Evolutionary conservation across 1,140 invertebrate genomes (phyloP), one percentile per base, ranked within the genome.

Genomic region (Hylyphantes graminicola): DNA sequence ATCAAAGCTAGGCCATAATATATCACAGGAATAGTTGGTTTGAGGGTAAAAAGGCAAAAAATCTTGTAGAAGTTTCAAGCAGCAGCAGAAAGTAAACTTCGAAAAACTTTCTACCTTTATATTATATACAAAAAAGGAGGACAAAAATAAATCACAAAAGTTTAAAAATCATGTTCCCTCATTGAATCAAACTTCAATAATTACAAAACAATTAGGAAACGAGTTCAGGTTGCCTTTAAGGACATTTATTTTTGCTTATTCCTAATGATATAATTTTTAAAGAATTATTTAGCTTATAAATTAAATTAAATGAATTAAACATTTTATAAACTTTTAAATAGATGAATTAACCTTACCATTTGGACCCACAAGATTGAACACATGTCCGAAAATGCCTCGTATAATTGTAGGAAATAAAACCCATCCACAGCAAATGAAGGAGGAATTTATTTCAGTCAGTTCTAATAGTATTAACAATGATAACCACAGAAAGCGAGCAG

Each of bases 401-500:
- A 85, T 70, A n/a, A 85, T n/a, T 10, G 74, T 77, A 77, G 82
- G 82, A 63, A 85, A 85, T 7, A 85, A 11, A 61, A 77, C 65
- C 82, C 82, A 85, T 7, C 73, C 74, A 63, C 73, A 76, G 11
- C 64, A 85, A 53, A 85, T 85, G 64, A 85, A 85, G 8, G 82
- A 85, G 2, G 82, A 85, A 15, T 85, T 85, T 17, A 85, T 65
- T 76, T 77, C 19, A 21, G 73, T 48, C 12, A 76, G 7, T 21
- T 85, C 73, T 13, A 85, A 48, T 19, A 54, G 17, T 9, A 85
- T 10, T 15, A 93, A 89, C 50, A 93, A 87, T 6, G 90, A 82
- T 70, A 92, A 92, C 92, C 92, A 93, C 48, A 93, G 89, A n/a
- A 92, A 54, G 85, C 92, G 90, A 87, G 92, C 92, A 50, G 92